Base-by-base conservation (phyloP, 1,140 invertebrate genomes). In the Prorops nasuta region DNA sequence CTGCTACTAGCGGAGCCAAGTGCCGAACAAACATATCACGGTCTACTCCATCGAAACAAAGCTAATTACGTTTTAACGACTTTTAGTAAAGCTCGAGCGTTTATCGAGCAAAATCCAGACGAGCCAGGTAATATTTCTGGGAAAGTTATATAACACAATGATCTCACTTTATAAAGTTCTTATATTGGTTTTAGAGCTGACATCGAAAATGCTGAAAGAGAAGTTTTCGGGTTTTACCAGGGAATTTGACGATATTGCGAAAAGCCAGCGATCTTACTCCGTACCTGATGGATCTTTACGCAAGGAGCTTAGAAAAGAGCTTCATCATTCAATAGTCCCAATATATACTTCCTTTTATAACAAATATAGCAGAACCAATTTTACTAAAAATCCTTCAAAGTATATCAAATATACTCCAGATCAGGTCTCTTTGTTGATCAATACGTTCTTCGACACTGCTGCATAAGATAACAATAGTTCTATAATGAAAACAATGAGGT, bases 381-480 rank as follows among this genome's bases (percentile, higher is more conserved):
- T 98, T 70, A 91, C 92, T 7, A 98, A 96, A 76, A 96, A 96
- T 78, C 84, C 85, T 1, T 89, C 92, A 42, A 98, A 98, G 73
- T 98, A 98, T 76, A 84, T 97, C 20, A 96, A 93, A 76, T 95
- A 95, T 68, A 86, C 86, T 21, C 92, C 92, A 7, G 83, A 90
- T 55, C 89, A 94, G 79, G 85, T 96, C 0, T 81, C 85, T 1
- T 80, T 82, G 2, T 76, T 89, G 57, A 86, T 96, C 37, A 87
- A 91, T 65, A 86, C 85, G 51, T 92, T 95, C 57, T 96, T 94
- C 75, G 91, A 94, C 81, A 88, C 89, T 3, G 81, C 84, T 16
- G 83, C 84, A 17, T 85, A 75, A 81, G 24, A 6, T 28, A 6
- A 28, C 24, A 28, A 28, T 28, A 28, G 10, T 28, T 28, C 24